Evolutionary conservation across 2,888 invertebrate species (phyloP), one percentile per base, ranked within the genome.

Genomic region (Eilema caniola): DNA sequence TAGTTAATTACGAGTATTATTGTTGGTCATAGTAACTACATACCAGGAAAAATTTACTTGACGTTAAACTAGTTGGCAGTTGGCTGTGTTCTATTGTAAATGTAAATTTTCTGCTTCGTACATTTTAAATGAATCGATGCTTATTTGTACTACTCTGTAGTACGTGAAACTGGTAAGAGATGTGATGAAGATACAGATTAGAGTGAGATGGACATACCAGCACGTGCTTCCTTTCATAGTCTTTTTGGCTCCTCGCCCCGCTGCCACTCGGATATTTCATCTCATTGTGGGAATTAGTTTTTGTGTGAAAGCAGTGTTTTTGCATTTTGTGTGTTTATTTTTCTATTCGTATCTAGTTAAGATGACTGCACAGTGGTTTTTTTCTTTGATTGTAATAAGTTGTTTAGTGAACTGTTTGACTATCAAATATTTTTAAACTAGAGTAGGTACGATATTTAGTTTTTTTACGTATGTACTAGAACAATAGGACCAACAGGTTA

Each of bases 161-260:
- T 74, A 73, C 72, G 72, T 37, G 31, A 37, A 62, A 62, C 57
- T 71, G 31, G 57, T 67, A 80, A 85, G 69, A 85, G 69, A 77
- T n/a, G 88, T 81, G 88, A 90, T 67, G 71, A 73, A 80, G 85
- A 85, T 72, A 78, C 81, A 75, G 31, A 86, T 61, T 62, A 69
- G 86, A 93, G 83, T 73, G 87, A 81, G 91, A 91, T 61, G 73
- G 80, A 70, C 66, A 80, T 84, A 89, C 78, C 85, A 93, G 93
- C 95, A 95, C 95, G 95, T 95, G 95, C 92, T 91, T 90, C 90
- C 89, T 93, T 90, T 92, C 90, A 89, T 92, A 89, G 89, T 93
- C 88, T 88, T 91, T 90, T 92, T 91, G 88, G 86, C 91, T 93
- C 91, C 89, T 92, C 88, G 86, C 88, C 85, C 86, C 85, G 89